Evolutionary conservation across 2,797 vertebrate genomes (phyloP).

Genomic region (Limosa lapponica): DNA sequence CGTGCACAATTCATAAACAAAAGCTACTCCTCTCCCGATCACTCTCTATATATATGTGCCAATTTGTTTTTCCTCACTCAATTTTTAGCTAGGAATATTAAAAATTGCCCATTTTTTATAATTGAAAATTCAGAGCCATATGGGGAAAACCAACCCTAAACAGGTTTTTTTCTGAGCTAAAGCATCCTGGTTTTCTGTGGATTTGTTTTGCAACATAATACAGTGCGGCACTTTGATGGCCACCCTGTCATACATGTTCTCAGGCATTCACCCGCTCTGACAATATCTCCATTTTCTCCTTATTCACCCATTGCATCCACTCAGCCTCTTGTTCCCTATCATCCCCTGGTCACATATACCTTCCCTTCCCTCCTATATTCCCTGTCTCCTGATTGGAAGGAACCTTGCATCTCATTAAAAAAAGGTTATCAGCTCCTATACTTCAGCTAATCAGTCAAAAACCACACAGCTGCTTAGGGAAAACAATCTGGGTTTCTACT

Average conservation of each 20-base stretch:
- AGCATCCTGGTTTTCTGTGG: background rate
- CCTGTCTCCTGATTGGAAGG: background rate
- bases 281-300: background rate
- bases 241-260: background rate
- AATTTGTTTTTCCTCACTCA: background rate
- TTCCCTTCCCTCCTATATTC: background rate
- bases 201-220: background rate
- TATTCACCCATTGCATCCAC: background rate
- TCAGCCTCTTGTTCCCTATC: background rate
- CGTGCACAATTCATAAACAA: background rate
- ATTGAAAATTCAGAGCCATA: background rate
- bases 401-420: background rate
- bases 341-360: background rate
- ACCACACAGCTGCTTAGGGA: background rate
- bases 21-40: background rate
- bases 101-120: background rate
- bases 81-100: background rate
- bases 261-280: background rate
- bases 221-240: background rate
- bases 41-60: rapidly evolving
- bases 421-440: background rate
- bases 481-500: background rate
- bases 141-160: background rate
- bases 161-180: background rate
- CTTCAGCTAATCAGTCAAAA: background rate